Percentiles rank a stretch among this genome's conserved stretches.
Conservation (phyloP, 92 coral and sea anemone genomes). For the Muricea muricata region DNA sequence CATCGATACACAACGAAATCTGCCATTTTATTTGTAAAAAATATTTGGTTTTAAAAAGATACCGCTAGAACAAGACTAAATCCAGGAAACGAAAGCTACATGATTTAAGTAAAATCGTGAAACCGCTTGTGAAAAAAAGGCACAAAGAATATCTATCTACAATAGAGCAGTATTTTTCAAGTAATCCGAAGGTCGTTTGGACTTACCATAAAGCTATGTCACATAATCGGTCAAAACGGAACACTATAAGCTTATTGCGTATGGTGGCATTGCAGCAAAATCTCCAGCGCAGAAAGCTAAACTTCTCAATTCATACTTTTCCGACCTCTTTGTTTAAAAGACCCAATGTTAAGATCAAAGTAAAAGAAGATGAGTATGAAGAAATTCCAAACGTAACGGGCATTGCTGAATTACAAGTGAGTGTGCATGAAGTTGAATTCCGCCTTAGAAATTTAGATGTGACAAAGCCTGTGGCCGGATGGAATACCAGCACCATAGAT, state of each 20-base stretch:
- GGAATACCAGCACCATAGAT: conserved; percentile 52
- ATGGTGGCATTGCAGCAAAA: conserved; percentile 32
- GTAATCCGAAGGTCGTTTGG: too few relatives aligned
- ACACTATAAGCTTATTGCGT: conserved; percentile 31
- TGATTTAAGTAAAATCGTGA: conserved; percentile 34
- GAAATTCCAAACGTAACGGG: background rate
- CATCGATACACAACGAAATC: conserved; percentile 71
- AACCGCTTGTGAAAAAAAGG: conserved; percentile 16
- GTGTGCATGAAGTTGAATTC: background rate
- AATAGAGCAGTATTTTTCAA: too few relatives aligned
- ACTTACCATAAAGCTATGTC: too few relatives aligned
- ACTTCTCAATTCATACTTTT: conserved; percentile 41
- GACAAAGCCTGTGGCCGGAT: conserved; percentile 60
- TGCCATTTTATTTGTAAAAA: conserved; percentile 60
- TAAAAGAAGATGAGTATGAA: background rate
- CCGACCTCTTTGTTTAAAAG: conserved; percentile 31
- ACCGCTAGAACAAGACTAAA: conserved; percentile 52
- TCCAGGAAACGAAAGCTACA: conserved; percentile 59
- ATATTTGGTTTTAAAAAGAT: conserved; percentile 52
- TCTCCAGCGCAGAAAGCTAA: conserved; percentile 42
- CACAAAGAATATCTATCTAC: conserved; percentile 52
- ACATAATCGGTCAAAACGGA: background rate
- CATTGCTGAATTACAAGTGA: background rate
- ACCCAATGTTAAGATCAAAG: too few relatives aligned
- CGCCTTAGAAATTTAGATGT: conserved; percentile 40